Base-by-base conservation (phyloP, 2,797 vertebrate genomes). In the Borostomias antarcticus region DNA sequence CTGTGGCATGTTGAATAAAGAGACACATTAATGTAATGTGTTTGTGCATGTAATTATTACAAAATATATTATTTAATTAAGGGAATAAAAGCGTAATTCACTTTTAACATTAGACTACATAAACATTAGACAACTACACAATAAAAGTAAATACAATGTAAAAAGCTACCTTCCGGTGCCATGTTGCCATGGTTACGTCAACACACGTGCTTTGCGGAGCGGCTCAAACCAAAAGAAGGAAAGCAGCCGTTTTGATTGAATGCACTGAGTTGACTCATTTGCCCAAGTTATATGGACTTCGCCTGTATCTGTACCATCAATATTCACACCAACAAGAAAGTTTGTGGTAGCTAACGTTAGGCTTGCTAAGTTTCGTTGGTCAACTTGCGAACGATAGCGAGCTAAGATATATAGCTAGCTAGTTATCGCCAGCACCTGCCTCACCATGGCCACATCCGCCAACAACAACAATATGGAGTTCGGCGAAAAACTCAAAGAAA, bases 401-500 rank as follows among this genome's bases (percentile, higher is more conserved):
- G 8, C 21, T 25, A 11, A 2, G 19, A n/a, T n/a, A n/a, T n/a
- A n/a, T n/a, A n/a, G n/a, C n/a, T n/a, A n/a, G n/a, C n/a, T n/a
- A n/a, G n/a, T n/a, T n/a, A n/a, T n/a, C n/a, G n/a, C n/a, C n/a
- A n/a, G n/a, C n/a, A n/a, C n/a, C n/a, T n/a, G n/a, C n/a, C n/a
- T n/a, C n/a, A n/a, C n/a, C 9, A 25, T 3, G n/a, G 1, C 4
- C 11, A 54, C 5, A 54, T 2, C 5, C 4, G 30, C 23, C 2
- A 48, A 3, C 6, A 15, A 7, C 13, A 40, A 21, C 48, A 81
- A 3, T 32, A 96, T 97, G 95, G 93, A 91, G 53, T 47, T 64
- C 4, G 17, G 74, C 9, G 75, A 86, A 0, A 77, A 85, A 17
- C 79, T 92, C 4, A 88, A 91, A 26, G 92, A 95, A 1, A 77